Evolutionary conservation across 2,113 vertebrate genomes (phyloP).

Genomic region (Gopherus flavomarginatus): DNA sequence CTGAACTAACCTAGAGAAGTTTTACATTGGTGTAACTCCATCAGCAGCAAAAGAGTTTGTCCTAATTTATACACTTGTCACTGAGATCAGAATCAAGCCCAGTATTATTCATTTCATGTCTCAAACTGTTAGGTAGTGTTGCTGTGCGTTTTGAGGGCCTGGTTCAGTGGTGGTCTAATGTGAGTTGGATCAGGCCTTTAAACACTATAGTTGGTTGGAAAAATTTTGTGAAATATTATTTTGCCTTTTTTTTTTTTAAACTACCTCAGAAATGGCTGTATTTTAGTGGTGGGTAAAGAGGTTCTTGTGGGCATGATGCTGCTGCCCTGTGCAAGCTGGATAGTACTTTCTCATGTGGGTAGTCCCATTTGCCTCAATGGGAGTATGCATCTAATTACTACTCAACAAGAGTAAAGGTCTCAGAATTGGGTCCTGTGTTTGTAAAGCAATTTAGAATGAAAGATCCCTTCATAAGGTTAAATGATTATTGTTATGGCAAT

Average conservation of each 20-base stretch:
- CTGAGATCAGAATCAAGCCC: not conserved
- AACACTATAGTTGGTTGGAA: not conserved
- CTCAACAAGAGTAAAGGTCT: not conserved
- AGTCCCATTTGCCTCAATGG: not conserved
- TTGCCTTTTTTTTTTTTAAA: not conserved
- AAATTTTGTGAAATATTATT: not conserved
- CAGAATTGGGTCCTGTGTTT: not conserved
- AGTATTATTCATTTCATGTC: not conserved
- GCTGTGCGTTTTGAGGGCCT: not conserved
- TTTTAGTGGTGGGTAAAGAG: not conserved
- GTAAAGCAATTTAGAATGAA: conserved; percentile 8
- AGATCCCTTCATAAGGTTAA: not conserved
- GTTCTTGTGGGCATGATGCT: not conserved
- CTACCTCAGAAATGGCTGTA: not conserved
- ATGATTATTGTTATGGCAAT: not conserved
- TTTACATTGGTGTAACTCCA: not conserved
- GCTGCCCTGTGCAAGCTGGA: not conserved
- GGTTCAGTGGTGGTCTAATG: not conserved
- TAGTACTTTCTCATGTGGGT: not conserved
- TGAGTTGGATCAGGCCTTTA: not conserved
- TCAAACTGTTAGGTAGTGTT: not conserved
- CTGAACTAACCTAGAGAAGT: not conserved
- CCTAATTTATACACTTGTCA: not conserved
- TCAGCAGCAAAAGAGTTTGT: not conserved
- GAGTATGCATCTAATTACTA: not conserved